These are phyloP conservation scores for Turnix velox DNA, from an alignment of 2,113 vertebrate species.

Conservation along the genomic window DNA sequence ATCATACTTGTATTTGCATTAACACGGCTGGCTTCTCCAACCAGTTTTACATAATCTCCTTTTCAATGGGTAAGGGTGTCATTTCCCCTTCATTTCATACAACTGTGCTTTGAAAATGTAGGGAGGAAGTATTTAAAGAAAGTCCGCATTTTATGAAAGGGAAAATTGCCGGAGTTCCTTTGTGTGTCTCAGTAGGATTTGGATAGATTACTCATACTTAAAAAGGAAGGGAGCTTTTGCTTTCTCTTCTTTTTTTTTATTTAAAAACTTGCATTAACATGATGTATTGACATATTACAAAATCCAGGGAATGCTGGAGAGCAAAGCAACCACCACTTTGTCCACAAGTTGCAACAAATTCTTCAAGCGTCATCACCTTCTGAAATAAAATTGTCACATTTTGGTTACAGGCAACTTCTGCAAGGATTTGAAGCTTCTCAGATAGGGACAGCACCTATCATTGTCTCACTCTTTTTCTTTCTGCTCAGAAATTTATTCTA, in stretches of 20 bases:
- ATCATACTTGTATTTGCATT: slow-evolving; percentile 77
- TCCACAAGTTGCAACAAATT: slow-evolving; percentile 68
- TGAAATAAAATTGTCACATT: slow-evolving; percentile 32
- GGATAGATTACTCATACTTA: slow-evolving; percentile 79
- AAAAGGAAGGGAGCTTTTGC: slow-evolving; percentile 78
- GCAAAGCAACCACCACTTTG: slow-evolving; percentile 57
- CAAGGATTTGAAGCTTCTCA: background rate
- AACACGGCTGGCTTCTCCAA: slow-evolving; percentile 71
- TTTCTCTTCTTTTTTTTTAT: slow-evolving; percentile 59
- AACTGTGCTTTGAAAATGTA: slow-evolving; percentile 71
- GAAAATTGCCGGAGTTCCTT: slow-evolving; percentile 73
- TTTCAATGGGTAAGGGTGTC: slow-evolving; percentile 76
- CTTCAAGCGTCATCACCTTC: slow-evolving; percentile 10
- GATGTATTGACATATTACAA: slow-evolving; percentile 74
- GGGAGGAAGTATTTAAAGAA: slow-evolving; percentile 76
- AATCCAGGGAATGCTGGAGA: slow-evolving; percentile 68
- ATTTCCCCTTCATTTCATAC: slow-evolving; percentile 80
- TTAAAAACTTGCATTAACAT: slow-evolving; percentile 68
- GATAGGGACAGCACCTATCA: background rate
- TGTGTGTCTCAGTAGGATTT: slow-evolving; percentile 77
- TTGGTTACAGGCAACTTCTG: slow-evolving; percentile 1
- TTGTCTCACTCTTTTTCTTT: background rate
- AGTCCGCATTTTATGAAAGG: slow-evolving; percentile 79
- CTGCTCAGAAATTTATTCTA: background rate
- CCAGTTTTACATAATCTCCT: slow-evolving; percentile 79